phyloP scores from a whole-genome alignment of 1,140 invertebrate genomes.

The Zaprionus gabonicus region DNA sequence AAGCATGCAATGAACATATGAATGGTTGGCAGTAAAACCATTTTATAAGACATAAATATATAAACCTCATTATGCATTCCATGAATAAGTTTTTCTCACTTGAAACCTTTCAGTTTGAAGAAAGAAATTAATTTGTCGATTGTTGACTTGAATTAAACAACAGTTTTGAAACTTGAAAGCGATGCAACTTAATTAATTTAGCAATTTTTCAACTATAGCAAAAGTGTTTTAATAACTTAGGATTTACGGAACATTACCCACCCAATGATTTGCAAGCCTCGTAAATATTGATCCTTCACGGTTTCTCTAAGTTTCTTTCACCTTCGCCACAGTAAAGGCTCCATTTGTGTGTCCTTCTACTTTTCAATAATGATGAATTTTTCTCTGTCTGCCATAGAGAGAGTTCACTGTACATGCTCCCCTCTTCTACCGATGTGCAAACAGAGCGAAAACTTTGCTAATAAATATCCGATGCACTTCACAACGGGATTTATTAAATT shows the following conservation, averaged over 20 bases:
- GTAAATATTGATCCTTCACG: constrained; percentile 26
- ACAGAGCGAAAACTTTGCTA: constrained; percentile 27
- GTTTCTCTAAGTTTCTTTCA: neutral
- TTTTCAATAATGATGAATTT: neutral
- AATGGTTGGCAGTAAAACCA: neutral
- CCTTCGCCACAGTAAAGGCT: neutral
- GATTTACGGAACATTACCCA: constrained; percentile 16
- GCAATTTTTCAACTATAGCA: neutral
- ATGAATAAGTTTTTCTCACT: neutral
- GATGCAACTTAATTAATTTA: constrained; percentile 5
- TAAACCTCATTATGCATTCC: neutral
- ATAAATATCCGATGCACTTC: constrained; percentile 27
- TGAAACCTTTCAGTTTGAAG: neutral
- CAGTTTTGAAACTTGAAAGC: neutral
- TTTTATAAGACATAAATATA: neutral
- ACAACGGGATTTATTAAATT: constrained; percentile 35
- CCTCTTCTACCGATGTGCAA: neutral
- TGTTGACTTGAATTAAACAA: neutral
- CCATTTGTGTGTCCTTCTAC: neutral
- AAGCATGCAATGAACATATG: neutral
- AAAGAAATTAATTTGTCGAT: neutral
- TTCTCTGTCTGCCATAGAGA: neutral
- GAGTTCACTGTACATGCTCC: constrained; percentile 9
- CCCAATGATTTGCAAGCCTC: constrained; percentile 15
- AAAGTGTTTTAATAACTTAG: constrained; percentile 26